Conservation (phyloP, 2,113 vertebrate species). For the Fukomys damarensis region DNA sequence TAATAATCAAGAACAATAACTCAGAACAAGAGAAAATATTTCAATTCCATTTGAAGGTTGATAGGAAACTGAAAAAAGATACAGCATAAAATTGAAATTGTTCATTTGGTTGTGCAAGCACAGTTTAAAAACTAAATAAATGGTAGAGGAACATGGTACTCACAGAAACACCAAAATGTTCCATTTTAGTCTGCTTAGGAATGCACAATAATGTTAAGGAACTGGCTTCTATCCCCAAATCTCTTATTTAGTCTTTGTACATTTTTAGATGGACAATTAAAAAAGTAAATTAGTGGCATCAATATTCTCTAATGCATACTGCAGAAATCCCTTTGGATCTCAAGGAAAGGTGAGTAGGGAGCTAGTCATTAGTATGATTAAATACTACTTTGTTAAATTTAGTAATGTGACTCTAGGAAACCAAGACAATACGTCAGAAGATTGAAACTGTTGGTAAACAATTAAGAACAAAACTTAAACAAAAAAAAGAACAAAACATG, state of each 20-base stretch:
- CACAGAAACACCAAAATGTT: background rate
- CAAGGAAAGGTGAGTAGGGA: background rate
- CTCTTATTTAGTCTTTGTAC: background rate
- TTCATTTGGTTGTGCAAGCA: background rate
- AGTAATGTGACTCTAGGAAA: background rate
- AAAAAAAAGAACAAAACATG: background rate
- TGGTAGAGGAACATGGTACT: background rate
- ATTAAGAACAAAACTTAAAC: background rate
- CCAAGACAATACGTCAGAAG: constrained; percentile 33
- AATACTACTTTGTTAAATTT: constrained; percentile 54
- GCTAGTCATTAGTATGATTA: constrained; percentile 30
- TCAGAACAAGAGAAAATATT: background rate
- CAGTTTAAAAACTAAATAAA: background rate
- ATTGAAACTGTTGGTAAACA: constrained; percentile 38
- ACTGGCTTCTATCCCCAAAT: background rate
- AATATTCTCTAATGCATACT: constrained; percentile 50
- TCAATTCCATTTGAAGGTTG: background rate
- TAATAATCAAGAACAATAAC: background rate
- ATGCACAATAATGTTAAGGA: background rate
- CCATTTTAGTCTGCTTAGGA: background rate
- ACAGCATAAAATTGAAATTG: background rate
- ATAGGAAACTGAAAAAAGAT: background rate
- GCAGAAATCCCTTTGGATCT: background rate
- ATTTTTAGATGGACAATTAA: background rate
- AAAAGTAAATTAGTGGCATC: constrained; percentile 24